Conservation (phyloP, 1,140 invertebrate species). For the Drosophila lacertosa region DNA sequence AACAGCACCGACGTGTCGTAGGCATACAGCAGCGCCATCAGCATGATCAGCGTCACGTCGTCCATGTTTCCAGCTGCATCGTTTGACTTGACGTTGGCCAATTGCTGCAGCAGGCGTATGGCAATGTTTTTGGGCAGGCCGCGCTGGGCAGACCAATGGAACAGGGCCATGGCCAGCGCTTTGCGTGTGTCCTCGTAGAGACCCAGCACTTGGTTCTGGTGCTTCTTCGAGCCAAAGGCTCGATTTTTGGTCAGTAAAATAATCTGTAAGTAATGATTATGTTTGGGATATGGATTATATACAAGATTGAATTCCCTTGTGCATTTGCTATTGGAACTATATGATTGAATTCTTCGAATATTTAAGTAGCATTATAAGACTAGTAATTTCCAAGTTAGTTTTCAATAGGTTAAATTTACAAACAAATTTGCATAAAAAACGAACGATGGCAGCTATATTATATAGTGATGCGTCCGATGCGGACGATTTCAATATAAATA, state of each 20-base stretch:
- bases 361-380: too few species aligned
- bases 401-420: too few species aligned
- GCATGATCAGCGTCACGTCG: slow-evolving; percentile 90
- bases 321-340: too few species aligned
- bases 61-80: slow-evolving; percentile 88
- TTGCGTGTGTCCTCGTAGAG: slow-evolving; percentile 92
- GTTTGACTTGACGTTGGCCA: slow-evolving; percentile 85
- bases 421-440: too few species aligned
- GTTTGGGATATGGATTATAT: too few species aligned
- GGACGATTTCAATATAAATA: too few species aligned
- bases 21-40: slow-evolving; percentile 93
- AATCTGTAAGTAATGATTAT: slow-evolving; percentile 84
- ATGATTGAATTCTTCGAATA: too few species aligned
- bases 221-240: slow-evolving; percentile 93
- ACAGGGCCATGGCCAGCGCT: slow-evolving; percentile 93
- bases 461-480: too few species aligned
- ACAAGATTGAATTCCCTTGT: too few species aligned
- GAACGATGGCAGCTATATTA: too few species aligned
- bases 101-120: slow-evolving; percentile 82
- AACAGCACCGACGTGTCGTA: slow-evolving; percentile 93
- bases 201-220: slow-evolving; percentile 92
- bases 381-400: too few species aligned
- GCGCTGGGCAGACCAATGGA: slow-evolving; percentile 93
- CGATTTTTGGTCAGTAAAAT: slow-evolving; percentile 91
- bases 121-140: slow-evolving; percentile 88